Evolutionary conservation across 1,140 invertebrate species (phyloP).

Genomic region (Trypoxylus dichotomus): DNA sequence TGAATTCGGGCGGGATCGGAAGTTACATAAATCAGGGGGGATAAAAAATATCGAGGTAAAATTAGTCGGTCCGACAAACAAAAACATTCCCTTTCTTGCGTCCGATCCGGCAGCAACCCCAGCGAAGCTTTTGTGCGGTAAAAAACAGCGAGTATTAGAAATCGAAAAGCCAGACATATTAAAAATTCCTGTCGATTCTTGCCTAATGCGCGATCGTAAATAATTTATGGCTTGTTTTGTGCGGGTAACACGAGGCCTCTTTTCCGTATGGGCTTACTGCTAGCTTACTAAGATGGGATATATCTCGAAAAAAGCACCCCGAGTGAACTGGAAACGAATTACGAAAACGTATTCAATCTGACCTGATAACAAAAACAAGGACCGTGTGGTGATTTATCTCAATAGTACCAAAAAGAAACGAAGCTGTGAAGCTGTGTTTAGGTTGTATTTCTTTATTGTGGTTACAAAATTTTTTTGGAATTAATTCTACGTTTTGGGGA

Average conservation of each 20-base stretch:
- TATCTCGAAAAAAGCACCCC: not conserved
- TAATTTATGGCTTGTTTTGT: conserved; percentile 1
- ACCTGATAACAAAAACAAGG: not conserved
- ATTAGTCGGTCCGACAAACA: not conserved
- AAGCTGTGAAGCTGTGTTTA: too few relatives aligned
- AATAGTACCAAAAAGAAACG: not conserved
- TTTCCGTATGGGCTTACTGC: not conserved
- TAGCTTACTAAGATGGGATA: not conserved
- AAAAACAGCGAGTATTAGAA: not conserved
- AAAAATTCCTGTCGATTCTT: conserved; percentile 15
- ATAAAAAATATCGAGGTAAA: not conserved
- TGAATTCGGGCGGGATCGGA: not conserved
- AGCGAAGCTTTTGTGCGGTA: not conserved
- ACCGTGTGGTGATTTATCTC: not conserved
- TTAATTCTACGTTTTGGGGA: too few relatives aligned
- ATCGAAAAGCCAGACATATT: not conserved
- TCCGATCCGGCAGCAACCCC: not conserved
- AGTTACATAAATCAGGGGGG: not conserved
- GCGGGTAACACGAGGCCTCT: not conserved
- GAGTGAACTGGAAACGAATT: not conserved
- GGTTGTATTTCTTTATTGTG: too few relatives aligned
- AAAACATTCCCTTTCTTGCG: conserved; percentile 4
- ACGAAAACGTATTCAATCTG: not conserved
- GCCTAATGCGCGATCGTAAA: not conserved
- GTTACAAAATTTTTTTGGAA: too few relatives aligned